Base-by-base conservation (phyloP, 2,888 invertebrate species). In the Dascillus cervinus region DNA sequence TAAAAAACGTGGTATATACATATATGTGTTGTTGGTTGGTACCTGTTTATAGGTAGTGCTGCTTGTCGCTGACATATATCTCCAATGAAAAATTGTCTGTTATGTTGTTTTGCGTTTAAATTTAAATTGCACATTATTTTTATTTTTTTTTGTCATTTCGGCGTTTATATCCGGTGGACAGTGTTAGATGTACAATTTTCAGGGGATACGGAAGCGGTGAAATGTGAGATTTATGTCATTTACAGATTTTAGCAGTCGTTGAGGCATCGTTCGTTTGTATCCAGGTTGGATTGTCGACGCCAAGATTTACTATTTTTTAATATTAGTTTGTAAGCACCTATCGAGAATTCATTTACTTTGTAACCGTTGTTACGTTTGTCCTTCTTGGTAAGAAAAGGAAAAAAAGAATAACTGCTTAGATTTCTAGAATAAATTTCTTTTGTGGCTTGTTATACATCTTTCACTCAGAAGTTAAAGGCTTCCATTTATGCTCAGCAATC, bases 211-310 rank as follows among this genome's bases (percentile, higher is more conserved):
- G 40, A 46, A n/a, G 53, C 54, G 50, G 54, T 50, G 48, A 52
- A 52, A 56, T 57, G 56, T 58, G 55, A 56, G 56, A 54, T 61
- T 47, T 57, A 49, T 61, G 55, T 55, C 47, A 50, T 60, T 62
- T 62, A 52, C 60, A 61, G 61, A 60, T 62, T 56, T 56, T 56
- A 53, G 53, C 49, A 37, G 36, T 11, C 13, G 9, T 26, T 27
- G 23, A 20, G 29, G 29, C 28, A 37, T 26, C 26, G 26, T 30
- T 28, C 35, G 27, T 35, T 30, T 35, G 35, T 35, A 30, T 26
- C 35, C 30, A 25, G 23, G 31, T 22, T 35, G 26, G 30, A 35
- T 27, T 35, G 27, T 35, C 26, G 27, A 30, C 31, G 31, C 26
- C 34, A 15, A 17, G 29, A 26, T 34, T 32, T 22, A 23, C 25